phyloP scores from a whole-genome alignment of 1,140 invertebrate species.

The Agrilus planipennis region DNA sequence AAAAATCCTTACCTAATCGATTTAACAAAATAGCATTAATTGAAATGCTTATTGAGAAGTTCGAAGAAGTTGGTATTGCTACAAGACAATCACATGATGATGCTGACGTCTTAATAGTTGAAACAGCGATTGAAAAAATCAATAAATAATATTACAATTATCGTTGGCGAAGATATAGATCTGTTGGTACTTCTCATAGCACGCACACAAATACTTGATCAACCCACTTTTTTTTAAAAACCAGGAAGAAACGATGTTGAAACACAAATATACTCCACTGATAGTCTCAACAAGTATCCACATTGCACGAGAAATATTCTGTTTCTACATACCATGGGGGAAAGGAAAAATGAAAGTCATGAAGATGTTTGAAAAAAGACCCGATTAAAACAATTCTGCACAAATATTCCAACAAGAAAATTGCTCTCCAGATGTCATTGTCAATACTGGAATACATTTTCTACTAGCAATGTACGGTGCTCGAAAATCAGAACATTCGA shows the following conservation, averaged over 20 bases:
- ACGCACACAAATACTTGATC: background rate
- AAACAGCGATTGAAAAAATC: background rate
- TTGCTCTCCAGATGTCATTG: background rate
- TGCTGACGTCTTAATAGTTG: background rate
- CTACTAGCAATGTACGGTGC: background rate
- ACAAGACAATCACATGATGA: too few relatives aligned
- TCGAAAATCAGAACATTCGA: constrained; percentile 4
- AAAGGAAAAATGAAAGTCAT: background rate
- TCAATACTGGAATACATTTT: background rate
- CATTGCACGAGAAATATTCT: background rate
- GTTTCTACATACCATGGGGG: background rate
- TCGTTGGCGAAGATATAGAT: background rate
- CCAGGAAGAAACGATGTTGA: background rate
- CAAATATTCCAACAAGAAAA: background rate
- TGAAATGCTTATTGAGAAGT: too few relatives aligned
- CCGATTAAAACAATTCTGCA: background rate
- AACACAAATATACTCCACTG: background rate
- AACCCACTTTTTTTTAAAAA: background rate
- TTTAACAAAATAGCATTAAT: too few relatives aligned
- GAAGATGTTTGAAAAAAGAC: constrained; percentile 1
- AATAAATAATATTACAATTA: background rate
- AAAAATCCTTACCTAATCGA: too few relatives aligned
- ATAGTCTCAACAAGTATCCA: background rate
- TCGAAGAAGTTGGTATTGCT: too few relatives aligned
- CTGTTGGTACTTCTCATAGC: background rate